Evolutionary conservation across 1,140 invertebrate species (phyloP).

Genomic region (Fopius arisanus): DNA sequence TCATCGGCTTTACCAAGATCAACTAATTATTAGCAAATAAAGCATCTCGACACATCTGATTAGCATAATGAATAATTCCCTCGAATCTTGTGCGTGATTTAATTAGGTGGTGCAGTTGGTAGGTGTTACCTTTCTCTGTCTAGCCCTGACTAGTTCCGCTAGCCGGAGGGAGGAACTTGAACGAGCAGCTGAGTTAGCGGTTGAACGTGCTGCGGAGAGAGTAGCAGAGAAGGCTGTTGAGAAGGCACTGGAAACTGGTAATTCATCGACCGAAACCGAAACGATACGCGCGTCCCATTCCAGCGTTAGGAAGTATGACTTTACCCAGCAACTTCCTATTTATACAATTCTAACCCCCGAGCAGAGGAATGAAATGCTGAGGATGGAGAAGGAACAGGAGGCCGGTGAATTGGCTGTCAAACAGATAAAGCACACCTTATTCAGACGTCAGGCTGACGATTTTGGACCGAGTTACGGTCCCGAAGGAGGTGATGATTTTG

Average conservation of each 20-base stretch:
- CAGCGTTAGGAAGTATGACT: slow-evolving; percentile 45
- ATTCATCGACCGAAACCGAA: slow-evolving; percentile 52
- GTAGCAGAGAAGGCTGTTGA: slow-evolving; percentile 60
- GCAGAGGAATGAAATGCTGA: slow-evolving; percentile 25
- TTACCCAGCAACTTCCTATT: slow-evolving; percentile 30
- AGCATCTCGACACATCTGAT: not conserved
- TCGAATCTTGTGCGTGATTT: not conserved
- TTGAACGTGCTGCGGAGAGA: slow-evolving; percentile 57
- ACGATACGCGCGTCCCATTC: slow-evolving; percentile 53
- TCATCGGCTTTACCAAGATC: not conserved
- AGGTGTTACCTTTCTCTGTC: slow-evolving; percentile 36
- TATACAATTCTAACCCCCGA: slow-evolving; percentile 27
- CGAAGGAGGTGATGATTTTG: slow-evolving; percentile 7
- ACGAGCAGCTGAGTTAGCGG: slow-evolving; percentile 56
- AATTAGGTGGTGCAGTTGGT: slow-evolving; percentile 27
- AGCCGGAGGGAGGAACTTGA: slow-evolving; percentile 53
- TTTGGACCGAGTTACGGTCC: not conserved
- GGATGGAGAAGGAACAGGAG: slow-evolving; percentile 29
- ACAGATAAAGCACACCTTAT: slow-evolving; percentile 8
- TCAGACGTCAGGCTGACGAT: slow-evolving; percentile 20
- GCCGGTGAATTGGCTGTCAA: slow-evolving; percentile 31
- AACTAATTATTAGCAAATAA: not conserved
- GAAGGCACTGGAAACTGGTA: slow-evolving; percentile 55
- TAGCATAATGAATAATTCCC: not conserved
- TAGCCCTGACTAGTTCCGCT: slow-evolving; percentile 37